A percentile compares a stretch with the other conserved stretches of the same genome.
Conservation (phyloP, 2,888 invertebrate species). For the Erynnis tages region DNA sequence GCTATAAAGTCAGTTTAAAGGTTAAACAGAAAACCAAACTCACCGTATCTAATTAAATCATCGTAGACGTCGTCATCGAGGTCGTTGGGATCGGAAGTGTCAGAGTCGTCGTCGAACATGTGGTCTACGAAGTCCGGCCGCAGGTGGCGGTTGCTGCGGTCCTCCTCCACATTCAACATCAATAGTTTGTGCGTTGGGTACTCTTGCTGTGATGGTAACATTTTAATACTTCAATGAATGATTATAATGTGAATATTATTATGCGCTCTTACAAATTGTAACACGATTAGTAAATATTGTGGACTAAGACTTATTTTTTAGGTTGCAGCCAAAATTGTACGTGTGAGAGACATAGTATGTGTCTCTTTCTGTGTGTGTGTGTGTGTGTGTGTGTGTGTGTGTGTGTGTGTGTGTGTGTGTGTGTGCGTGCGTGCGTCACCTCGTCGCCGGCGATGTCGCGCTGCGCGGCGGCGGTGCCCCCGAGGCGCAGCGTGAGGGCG, state of each 20-base stretch:
- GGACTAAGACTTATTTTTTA: too few relatives aligned
- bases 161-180: slow-evolving; percentile 50
- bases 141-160: slow-evolving; percentile 62
- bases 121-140: slow-evolving; percentile 64
- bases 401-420: not conserved
- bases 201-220: too few relatives aligned
- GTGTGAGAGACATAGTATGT: too few relatives aligned
- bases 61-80: slow-evolving; percentile 36
- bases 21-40: too few relatives aligned
- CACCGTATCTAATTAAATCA: slow-evolving; percentile 49
- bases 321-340: too few relatives aligned
- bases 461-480: slow-evolving; percentile 48
- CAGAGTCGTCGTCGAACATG: slow-evolving; percentile 57
- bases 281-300: too few relatives aligned
- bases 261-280: too few relatives aligned
- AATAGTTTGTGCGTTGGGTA: slow-evolving; percentile 51
- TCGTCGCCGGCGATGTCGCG: not conserved
- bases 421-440: not conserved
- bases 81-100: slow-evolving; percentile 54
- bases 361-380: not conserved
- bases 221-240: too few relatives aligned
- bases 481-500: slow-evolving; percentile 49
- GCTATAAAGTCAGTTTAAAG: too few relatives aligned
- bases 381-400: not conserved
- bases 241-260: too few relatives aligned